These are phyloP conservation scores for Cerceris rybyensis DNA, from an alignment of 2,888 invertebrate genomes.

Conservation along the genomic window DNA sequence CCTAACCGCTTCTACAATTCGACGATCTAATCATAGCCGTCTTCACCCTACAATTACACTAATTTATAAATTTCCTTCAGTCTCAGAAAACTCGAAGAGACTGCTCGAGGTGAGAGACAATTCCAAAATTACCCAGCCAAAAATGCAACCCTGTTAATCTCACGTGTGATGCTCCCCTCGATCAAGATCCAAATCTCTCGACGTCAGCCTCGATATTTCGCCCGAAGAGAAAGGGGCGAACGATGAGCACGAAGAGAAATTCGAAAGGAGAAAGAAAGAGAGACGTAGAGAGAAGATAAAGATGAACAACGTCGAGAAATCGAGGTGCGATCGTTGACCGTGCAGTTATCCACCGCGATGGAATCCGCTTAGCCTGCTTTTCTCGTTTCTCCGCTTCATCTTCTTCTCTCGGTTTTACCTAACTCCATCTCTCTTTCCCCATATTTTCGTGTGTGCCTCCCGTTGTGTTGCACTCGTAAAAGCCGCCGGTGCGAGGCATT, in stretches of 20 bases:
- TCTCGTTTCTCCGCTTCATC: constrained; percentile 24
- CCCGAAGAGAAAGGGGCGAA: constrained; percentile 2
- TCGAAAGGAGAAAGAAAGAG: constrained; percentile 22
- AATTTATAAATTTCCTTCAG: background rate
- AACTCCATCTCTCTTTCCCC: constrained; percentile 14
- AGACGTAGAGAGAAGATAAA: constrained; percentile 1
- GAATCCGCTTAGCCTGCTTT: constrained; percentile 52
- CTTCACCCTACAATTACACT: too few species aligned
- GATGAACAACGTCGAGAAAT: background rate
- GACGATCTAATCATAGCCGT: too few species aligned
- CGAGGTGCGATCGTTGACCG: constrained; percentile 58
- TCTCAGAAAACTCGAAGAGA: background rate
- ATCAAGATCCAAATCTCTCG: constrained; percentile 12
- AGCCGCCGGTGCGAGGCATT: constrained; percentile 37
- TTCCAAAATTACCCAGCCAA: background rate
- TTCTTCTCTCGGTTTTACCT: background rate
- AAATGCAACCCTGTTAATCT: background rate
- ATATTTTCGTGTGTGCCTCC: constrained; percentile 27
- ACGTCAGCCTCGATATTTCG: constrained; percentile 3
- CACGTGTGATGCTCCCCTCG: background rate
- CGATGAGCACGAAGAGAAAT: constrained; percentile 15
- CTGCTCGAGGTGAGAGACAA: background rate
- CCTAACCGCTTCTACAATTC: too few species aligned
- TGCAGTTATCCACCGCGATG: constrained; percentile 51
- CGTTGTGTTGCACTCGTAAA: constrained; percentile 29